Evolutionary conservation across 2,888 invertebrate species (phyloP), one percentile per base, ranked within the genome.

Genomic region (Pseudococcus viburni): DNA sequence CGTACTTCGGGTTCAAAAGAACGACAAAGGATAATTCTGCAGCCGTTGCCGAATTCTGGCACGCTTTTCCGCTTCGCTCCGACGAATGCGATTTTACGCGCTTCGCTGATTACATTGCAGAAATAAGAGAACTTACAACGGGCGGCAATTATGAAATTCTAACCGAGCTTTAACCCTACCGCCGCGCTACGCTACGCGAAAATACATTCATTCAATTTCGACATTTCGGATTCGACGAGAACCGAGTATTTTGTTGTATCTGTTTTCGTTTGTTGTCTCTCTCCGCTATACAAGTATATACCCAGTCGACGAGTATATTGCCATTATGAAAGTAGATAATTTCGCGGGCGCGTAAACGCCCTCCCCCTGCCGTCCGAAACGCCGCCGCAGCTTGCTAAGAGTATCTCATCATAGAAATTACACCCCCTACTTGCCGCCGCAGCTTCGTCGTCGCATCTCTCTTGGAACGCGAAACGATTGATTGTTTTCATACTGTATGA

Each of bases 1-100:
- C 51, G 64, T 64, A 64, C 64, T 64, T 42, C 55, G 46, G 68
- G 68, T 86, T 68, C 26, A 86, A 86, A 86, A 86, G 86, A 59
- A 86, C 68, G 86, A 55, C 88, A 80, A 83, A 88, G 42, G 77
- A 88, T 88, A 88, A 88, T 88, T 88, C 83, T 80, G 80, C 88
- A 80, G 80, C 88, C 88, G 88, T 88, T 83, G 80, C 83, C 83
- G 88, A 88, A 88, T 80, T 88, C 83, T 80, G 88, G 80, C 55
- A 88, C 88, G 88, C 88, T 88, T 88, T 88, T 88, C 88, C 88
- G 88, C 88, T 88, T 83, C 83, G 88, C 88, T 86, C 86, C 68
- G 68, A 68, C 86, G 86, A 86, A 68, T 86, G 80, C 55, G 80
- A 80, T 88, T 88, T 55, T 55, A 59, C 83, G 77, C 80, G 83